These are phyloP conservation scores for Anaspis maculata DNA, from an alignment of 2,888 invertebrate genomes.

Conservation along the genomic window DNA sequence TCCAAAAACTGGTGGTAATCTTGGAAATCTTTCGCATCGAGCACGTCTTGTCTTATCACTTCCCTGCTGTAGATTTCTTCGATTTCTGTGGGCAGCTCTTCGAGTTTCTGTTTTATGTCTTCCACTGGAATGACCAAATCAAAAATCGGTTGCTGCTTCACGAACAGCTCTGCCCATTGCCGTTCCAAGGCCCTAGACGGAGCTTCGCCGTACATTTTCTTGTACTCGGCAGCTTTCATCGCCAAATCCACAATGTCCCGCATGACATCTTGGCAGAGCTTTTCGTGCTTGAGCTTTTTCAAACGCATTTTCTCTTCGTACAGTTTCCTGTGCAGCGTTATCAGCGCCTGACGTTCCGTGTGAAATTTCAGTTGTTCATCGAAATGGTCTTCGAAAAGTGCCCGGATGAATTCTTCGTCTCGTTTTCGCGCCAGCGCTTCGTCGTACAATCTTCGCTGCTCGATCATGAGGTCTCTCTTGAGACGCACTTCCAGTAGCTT, in stretches of 20 bases:
- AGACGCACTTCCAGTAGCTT: conserved; percentile 55
- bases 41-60: conserved; percentile 45
- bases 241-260: conserved; percentile 50
- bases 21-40: conserved; percentile 49
- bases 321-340: conserved; percentile 41
- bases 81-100: conserved; percentile 36
- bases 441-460: conserved; percentile 47
- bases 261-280: conserved; percentile 47
- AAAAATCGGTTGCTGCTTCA: conserved; percentile 48
- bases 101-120: conserved; percentile 29
- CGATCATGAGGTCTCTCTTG: conserved; percentile 48
- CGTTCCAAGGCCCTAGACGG: conserved; percentile 44
- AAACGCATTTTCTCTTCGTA: conserved; percentile 47
- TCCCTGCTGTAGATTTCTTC: conserved; percentile 46
- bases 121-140: conserved; percentile 44
- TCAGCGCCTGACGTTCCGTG: conserved; percentile 2
- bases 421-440: conserved; percentile 45
- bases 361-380: conserved; percentile 47
- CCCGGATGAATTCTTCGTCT: conserved; percentile 43
- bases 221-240: conserved; percentile 46
- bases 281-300: conserved; percentile 44
- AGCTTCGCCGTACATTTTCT: conserved; percentile 34
- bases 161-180: conserved; percentile 51
- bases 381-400: conserved; percentile 28
- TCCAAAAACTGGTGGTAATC: conserved; percentile 48